phyloP scores from a whole-genome alignment of 92 coral and sea anemone species.

The Pocillopora meandrina region DNA sequence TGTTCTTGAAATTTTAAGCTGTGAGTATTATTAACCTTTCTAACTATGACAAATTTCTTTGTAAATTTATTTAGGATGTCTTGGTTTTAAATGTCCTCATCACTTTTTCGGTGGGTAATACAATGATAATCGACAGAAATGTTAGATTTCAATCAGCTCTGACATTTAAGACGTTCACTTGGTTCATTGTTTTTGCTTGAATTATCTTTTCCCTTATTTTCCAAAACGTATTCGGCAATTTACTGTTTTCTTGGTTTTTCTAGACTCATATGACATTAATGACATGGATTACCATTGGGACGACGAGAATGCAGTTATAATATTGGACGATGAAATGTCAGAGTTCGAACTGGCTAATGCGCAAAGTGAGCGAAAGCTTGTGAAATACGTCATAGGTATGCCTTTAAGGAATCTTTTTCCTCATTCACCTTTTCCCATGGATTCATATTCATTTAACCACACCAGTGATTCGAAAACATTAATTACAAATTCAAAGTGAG shows the following conservation, averaged over 20 bases:
- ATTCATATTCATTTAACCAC: no score
- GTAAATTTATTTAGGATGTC: no score
- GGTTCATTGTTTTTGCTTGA: no score
- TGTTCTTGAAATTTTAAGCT: slow-evolving; percentile 86
- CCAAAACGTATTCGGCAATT: neutral
- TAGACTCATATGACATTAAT: slow-evolving; percentile 88
- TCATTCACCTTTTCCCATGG: neutral
- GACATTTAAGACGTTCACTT: no score
- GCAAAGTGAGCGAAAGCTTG: slow-evolving; percentile 73
- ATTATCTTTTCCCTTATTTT: no score
- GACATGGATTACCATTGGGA: slow-evolving; percentile 92
- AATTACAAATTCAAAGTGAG: no score
- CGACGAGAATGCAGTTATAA: slow-evolving; percentile 57
- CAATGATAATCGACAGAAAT: no score
- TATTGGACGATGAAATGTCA: slow-evolving; percentile 94
- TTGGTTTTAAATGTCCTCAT: no score
- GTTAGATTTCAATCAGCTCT: no score
- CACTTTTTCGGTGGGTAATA: no score
- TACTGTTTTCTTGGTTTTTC: neutral
- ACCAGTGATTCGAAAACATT: no score
- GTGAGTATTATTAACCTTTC: slow-evolving; percentile 55
- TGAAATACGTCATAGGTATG: slow-evolving; percentile 83
- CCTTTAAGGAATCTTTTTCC: neutral
- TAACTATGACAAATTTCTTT: no score
- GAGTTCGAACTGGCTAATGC: slow-evolving; percentile 82